Evolutionary conservation across 2,888 invertebrate genomes (phyloP).

Genomic region (Venusia cambrica): DNA sequence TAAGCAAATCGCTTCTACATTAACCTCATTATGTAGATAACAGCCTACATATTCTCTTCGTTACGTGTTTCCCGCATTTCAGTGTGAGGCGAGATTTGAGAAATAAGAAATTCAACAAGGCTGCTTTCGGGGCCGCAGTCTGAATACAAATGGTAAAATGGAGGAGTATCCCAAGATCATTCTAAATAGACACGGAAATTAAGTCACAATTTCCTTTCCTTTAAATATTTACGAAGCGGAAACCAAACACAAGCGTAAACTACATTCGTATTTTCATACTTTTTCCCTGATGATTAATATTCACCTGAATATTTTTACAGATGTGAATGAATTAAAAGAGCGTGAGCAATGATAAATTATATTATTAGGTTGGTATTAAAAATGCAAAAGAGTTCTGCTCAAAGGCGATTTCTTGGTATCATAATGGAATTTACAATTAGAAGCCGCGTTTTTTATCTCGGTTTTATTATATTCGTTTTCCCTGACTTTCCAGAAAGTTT

Average conservation of each 20-base stretch:
- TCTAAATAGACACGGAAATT: slow-evolving; percentile 50
- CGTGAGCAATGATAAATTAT: no score
- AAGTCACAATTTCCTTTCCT: slow-evolving; percentile 41
- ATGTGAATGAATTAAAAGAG: neutral
- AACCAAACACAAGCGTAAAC: slow-evolving; percentile 8
- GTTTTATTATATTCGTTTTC: no score
- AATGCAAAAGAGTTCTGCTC: no score
- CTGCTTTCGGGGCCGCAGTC: slow-evolving; percentile 37
- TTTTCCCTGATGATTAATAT: slow-evolving; percentile 3
- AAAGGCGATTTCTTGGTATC: no score
- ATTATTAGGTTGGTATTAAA: no score
- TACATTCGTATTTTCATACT: slow-evolving; percentile 1
- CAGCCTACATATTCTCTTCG: slow-evolving; percentile 15
- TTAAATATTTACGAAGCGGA: slow-evolving; percentile 28
- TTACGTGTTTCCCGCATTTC: slow-evolving; percentile 22
- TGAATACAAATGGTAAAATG: slow-evolving; percentile 62
- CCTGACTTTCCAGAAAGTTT: no score
- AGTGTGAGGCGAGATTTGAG: slow-evolving; percentile 36
- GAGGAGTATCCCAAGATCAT: slow-evolving; percentile 52
- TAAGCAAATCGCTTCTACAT: slow-evolving; percentile 33
- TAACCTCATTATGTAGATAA: slow-evolving; percentile 25
- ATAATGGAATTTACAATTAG: no score
- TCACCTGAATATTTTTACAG: slow-evolving; percentile 1
- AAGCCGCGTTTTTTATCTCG: no score
- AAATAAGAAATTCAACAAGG: slow-evolving; percentile 58